These are phyloP conservation scores for Pandemis cinnamomeana DNA, from an alignment of 2,888 invertebrate species.

Conservation along the genomic window DNA sequence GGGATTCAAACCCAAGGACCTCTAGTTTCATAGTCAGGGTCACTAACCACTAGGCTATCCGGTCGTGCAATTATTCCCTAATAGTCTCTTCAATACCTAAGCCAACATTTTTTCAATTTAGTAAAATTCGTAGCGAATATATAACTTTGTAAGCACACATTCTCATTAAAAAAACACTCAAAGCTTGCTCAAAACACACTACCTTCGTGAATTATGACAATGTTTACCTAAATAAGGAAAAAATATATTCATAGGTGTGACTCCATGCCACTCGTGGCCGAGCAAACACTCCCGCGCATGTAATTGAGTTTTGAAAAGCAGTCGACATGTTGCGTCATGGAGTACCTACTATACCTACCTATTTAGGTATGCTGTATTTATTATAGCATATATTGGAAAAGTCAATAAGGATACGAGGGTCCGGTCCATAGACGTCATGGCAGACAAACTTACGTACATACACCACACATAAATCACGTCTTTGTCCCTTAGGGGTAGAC, in stretches of 20 bases:
- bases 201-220: conserved; percentile 51
- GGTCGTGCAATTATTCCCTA: no score
- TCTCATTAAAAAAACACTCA: not conserved
- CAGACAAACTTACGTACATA: no score
- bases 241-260: conserved; percentile 53
- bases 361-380: not conserved
- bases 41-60: no score
- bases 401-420: conserved; percentile 22
- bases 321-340: conserved; percentile 38
- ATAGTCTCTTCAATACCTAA: no score
- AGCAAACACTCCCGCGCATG: conserved; percentile 44
- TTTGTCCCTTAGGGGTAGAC: no score
- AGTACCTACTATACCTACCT: not conserved
- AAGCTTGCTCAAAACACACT: not conserved
- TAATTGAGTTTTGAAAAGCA: conserved; percentile 44
- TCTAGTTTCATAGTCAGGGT: no score
- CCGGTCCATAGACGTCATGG: not conserved
- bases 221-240: conserved; percentile 54
- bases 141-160: no score
- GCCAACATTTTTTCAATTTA: no score
- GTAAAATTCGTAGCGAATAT: no score
- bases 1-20: no score
- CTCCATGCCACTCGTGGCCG: conserved; percentile 46
- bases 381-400: conserved; percentile 23
- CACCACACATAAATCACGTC: no score